Percentiles rank a stretch among this genome's conserved stretches.
Evolutionary conservation across 2,113 vertebrate genomes (phyloP).

Genomic region (Paradoxurus hermaphroditus): DNA sequence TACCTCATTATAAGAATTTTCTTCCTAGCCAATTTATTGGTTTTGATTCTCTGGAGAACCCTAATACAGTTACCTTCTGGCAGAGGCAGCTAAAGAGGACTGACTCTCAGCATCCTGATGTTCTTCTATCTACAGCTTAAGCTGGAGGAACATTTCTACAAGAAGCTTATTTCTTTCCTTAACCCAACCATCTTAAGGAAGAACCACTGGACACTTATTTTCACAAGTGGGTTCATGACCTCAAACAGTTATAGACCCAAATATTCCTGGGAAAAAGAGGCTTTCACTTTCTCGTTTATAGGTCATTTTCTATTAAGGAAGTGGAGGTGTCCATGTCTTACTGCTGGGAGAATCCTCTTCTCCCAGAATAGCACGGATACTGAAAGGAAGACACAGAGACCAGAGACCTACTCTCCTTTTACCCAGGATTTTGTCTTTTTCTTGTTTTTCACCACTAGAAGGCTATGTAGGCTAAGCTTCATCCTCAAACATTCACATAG

Average conservation of each 20-base stretch:
- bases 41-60: not conserved
- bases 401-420: not conserved
- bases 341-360: not conserved
- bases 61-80: not conserved
- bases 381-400: not conserved
- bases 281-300: conserved; percentile 18
- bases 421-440: not conserved
- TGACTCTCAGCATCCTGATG: not conserved
- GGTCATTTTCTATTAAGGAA: not conserved
- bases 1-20: not conserved
- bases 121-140: not conserved
- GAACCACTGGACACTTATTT: conserved; percentile 42
- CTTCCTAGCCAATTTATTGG: not conserved
- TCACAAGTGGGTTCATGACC: conserved; percentile 55
- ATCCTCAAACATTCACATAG: not conserved
- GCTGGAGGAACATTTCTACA: not conserved
- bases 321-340: not conserved
- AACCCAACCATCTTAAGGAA: not conserved
- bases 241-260: conserved; percentile 41
- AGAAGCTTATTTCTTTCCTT: conserved; percentile 28
- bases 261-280: conserved; percentile 22
- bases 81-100: not conserved
- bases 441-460: not conserved
- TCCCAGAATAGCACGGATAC: not conserved
- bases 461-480: not conserved